Conservation (phyloP, 2,797 vertebrate species). For the Jordanella pulchra region DNA sequence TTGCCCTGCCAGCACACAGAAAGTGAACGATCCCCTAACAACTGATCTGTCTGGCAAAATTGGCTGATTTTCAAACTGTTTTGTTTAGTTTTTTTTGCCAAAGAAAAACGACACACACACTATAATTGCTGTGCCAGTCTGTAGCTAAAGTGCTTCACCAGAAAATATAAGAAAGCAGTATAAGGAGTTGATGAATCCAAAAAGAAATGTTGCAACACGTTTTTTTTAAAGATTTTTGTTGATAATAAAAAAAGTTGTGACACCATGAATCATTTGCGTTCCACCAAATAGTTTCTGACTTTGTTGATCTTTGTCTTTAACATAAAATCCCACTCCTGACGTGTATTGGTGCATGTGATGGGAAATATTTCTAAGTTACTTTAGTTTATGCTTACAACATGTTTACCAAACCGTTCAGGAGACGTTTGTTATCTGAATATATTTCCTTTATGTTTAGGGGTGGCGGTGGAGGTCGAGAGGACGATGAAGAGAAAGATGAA, state of each 20-base stretch:
- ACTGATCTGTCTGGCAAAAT: too few species aligned
- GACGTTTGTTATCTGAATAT: constrained; percentile 2
- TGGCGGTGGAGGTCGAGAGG: constrained; percentile 51
- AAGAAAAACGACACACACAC: too few species aligned
- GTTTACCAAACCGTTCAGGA: neutral
- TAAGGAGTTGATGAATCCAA: neutral
- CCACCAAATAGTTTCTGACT: neutral
- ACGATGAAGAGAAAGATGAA: constrained; percentile 78
- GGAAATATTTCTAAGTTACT: neutral
- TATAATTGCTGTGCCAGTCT: too few species aligned
- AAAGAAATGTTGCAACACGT: neutral
- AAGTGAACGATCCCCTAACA: too few species aligned
- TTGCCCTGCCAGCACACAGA: too few species aligned
- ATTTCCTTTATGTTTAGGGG: constrained; percentile 49
- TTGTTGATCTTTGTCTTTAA: neutral
- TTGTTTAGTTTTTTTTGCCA: too few species aligned
- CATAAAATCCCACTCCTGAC: neutral
- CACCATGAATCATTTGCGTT: neutral
- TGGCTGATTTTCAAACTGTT: too few species aligned
- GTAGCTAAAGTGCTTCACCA: neutral
- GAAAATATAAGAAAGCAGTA: neutral
- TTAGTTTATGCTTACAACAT: neutral
- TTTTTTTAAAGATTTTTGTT: neutral
- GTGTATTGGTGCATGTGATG: neutral
- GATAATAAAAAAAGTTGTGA: neutral